Conservation (phyloP, 2,113 vertebrate species). For the Rana temporaria region DNA sequence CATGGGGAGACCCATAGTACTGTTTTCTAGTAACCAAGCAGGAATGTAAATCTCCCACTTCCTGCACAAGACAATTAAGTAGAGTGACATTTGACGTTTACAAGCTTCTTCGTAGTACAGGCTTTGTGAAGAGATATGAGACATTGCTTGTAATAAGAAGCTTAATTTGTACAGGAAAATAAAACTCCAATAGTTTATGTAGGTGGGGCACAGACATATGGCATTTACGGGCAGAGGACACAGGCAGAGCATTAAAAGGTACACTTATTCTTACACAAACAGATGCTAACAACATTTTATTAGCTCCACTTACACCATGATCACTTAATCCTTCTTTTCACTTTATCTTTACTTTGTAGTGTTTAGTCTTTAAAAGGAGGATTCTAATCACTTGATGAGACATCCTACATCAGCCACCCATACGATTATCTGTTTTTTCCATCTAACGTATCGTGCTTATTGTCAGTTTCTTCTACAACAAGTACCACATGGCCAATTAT, state of each 20-base stretch:
- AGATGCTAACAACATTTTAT: slow-evolving; percentile 47
- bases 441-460: background rate
- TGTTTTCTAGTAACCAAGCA: slow-evolving; percentile 5
- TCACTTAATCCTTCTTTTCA: slow-evolving; percentile 51
- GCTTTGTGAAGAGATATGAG: slow-evolving; percentile 46
- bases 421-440: background rate
- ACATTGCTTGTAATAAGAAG: slow-evolving; percentile 38
- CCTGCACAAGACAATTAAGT: slow-evolving; percentile 38
- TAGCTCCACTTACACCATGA: slow-evolving; percentile 32
- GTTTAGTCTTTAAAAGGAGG: slow-evolving; percentile 38
- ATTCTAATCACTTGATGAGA: slow-evolving; percentile 37
- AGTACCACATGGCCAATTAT: background rate
- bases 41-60: slow-evolving; percentile 41
- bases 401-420: slow-evolving; percentile 8
- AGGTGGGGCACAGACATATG: slow-evolving; percentile 44
- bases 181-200: slow-evolving; percentile 34
- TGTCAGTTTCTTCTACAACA: background rate
- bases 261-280: slow-evolving; percentile 45
- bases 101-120: slow-evolving; percentile 33
- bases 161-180: slow-evolving; percentile 45
- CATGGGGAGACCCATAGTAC: background rate
- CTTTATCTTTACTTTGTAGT: slow-evolving; percentile 20
- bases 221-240: slow-evolving; percentile 32
- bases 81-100: slow-evolving; percentile 41
- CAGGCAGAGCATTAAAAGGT: slow-evolving; percentile 43